phyloP scores from a whole-genome alignment of 2,888 invertebrate species.

The Rhagonycha fulva region DNA sequence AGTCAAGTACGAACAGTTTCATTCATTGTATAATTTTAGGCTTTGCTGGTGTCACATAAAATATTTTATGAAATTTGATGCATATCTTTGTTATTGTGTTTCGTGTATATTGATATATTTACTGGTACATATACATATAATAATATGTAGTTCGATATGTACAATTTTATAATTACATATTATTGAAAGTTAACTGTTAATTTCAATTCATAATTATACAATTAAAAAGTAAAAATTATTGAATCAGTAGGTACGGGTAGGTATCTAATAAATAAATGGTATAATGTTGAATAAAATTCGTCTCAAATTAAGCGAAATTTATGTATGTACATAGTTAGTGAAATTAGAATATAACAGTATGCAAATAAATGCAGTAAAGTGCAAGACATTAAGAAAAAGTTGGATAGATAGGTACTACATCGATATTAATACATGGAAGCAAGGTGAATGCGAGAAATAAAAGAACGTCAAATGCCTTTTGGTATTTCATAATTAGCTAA shows the following conservation, averaged over 20 bases:
- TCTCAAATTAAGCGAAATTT: not conserved
- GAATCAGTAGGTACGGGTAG: not conserved
- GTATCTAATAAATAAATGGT: not conserved
- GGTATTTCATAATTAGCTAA: constrained; percentile 33
- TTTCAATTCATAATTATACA: not conserved
- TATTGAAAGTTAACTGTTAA: not conserved
- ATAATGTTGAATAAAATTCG: not conserved
- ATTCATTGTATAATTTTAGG: not conserved
- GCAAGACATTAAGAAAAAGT: constrained; percentile 5
- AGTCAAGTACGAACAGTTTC: not conserved
- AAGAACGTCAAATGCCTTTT: constrained; percentile 8
- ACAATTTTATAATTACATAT: not conserved
- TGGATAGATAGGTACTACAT: constrained; percentile 10
- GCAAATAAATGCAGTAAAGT: constrained; percentile 19
- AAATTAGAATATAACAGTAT: constrained; percentile 16
- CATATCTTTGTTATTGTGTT: not conserved
- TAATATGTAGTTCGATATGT: not conserved
- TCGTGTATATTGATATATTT: not conserved
- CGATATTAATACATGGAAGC: constrained; percentile 22
- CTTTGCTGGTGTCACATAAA: not conserved
- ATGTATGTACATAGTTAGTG: constrained; percentile 22
- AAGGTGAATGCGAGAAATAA: constrained; percentile 18
- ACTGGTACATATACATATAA: not conserved
- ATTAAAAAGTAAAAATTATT: not conserved
- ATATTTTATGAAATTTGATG: not conserved